Conservation (phyloP, 2,113 vertebrate species). For the Oncorhynchus nerka region DNA sequence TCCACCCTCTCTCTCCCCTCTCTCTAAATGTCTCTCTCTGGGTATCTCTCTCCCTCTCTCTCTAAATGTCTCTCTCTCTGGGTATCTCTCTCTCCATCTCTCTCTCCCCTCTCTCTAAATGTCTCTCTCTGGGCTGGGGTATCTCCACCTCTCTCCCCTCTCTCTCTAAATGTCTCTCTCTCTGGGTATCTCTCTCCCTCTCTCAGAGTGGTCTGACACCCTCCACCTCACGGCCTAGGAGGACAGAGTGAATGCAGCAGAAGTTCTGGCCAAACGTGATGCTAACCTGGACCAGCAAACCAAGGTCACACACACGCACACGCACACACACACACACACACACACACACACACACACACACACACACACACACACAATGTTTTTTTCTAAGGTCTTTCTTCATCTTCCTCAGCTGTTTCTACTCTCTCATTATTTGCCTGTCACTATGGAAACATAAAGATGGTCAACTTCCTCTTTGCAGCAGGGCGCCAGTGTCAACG, state of each 20-base stretch:
- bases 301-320: conserved; percentile 74
- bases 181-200: no score
- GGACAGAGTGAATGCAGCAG: conserved; percentile 88
- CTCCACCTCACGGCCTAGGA: conserved; percentile 94
- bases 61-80: no score
- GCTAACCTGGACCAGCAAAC: conserved; percentile 91
- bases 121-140: no score
- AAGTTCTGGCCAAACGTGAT: conserved; percentile 84
- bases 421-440: conserved; percentile 95
- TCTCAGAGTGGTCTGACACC: conserved; percentile 75
- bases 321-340: no score
- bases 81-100: no score
- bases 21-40: no score
- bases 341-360: background rate
- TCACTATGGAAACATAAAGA: conserved; percentile 97
- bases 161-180: no score
- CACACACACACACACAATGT: background rate
- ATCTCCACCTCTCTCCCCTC: no score
- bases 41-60: conserved; percentile 8
- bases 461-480: conserved; percentile 96
- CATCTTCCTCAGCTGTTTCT: conserved; percentile 81
- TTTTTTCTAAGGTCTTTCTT: conserved; percentile 10
- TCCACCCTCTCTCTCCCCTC: conserved; percentile 76
- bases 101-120: no score
- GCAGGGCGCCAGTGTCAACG: conserved; percentile 87